A percentile compares a stretch with the other conserved stretches of the same genome.
phyloP scores from a whole-genome alignment of 2,888 invertebrate species.

The Creontiades dilutus region DNA sequence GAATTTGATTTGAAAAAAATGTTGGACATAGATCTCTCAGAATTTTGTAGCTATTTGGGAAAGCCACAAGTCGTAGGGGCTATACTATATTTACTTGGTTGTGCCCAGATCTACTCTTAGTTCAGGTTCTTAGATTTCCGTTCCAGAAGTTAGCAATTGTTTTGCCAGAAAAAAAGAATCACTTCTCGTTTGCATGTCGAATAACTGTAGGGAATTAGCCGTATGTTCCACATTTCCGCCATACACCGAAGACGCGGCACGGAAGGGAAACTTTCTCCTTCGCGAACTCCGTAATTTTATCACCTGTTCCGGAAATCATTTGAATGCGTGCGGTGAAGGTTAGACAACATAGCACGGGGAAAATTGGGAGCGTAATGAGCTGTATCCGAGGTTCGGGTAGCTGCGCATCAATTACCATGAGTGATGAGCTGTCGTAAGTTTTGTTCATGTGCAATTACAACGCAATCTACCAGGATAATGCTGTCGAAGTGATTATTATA shows the following conservation, averaged over 20 bases:
- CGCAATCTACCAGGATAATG: not conserved
- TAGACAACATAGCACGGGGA: conserved; percentile 15
- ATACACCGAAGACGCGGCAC: not conserved
- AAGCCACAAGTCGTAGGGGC: no score
- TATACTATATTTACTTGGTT: no score
- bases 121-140: no score
- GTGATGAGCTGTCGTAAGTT: conserved; percentile 1
- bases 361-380: conserved; percentile 10
- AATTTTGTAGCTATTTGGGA: no score
- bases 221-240: conserved; percentile 15
- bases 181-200: not conserved
- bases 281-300: not conserved
- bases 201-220: conserved; percentile 11
- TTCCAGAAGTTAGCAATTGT: no score
- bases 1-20: no score
- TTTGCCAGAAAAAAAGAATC: no score
- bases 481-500: no score
- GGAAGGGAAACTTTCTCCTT: conserved; percentile 31
- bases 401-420: conserved; percentile 1
- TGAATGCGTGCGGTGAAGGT: conserved; percentile 27
- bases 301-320: conserved; percentile 32
- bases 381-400: not conserved
- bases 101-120: no score
- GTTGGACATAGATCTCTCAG: no score
- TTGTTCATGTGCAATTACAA: not conserved